A percentile compares a stretch with the other conserved stretches of the same genome.
Evolutionary conservation across 2,113 vertebrate species (phyloP).

Genomic region (Barnardius zonarius): DNA sequence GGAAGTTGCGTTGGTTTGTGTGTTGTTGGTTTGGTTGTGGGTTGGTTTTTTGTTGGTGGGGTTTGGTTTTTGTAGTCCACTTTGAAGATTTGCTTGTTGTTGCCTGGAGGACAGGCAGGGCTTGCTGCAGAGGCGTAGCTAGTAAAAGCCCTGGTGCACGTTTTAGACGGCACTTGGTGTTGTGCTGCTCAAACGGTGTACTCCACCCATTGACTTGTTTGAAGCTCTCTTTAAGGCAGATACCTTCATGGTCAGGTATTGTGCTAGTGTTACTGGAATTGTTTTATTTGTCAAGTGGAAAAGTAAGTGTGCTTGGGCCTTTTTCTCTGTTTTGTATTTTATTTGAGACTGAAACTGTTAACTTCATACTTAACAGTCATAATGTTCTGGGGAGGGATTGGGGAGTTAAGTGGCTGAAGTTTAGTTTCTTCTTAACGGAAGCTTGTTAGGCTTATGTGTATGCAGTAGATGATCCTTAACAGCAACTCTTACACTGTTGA

Average conservation of each 20-base stretch:
- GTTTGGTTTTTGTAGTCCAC: background rate
- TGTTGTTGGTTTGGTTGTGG: background rate
- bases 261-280: background rate
- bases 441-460: background rate
- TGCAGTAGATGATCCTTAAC: background rate
- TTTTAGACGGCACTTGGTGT: background rate
- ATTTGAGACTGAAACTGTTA: background rate
- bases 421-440: background rate
- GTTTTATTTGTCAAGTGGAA: background rate
- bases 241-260: background rate
- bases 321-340: background rate
- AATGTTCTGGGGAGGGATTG: background rate
- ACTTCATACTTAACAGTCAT: background rate
- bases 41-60: background rate
- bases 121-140: constrained; percentile 11
- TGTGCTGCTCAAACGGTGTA: background rate
- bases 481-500: constrained; percentile 32
- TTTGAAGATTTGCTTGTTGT: background rate
- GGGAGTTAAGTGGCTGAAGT: background rate
- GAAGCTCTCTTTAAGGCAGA: background rate
- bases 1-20: background rate
- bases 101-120: constrained; percentile 52
- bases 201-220: background rate
- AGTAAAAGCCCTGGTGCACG: background rate
- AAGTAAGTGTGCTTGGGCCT: constrained; percentile 1